A percentile compares a stretch with the other conserved stretches of the same genome.
These are phyloP conservation scores for Alligator sinensis DNA, from an alignment of 2,113 vertebrate species.

Conservation along the genomic window DNA sequence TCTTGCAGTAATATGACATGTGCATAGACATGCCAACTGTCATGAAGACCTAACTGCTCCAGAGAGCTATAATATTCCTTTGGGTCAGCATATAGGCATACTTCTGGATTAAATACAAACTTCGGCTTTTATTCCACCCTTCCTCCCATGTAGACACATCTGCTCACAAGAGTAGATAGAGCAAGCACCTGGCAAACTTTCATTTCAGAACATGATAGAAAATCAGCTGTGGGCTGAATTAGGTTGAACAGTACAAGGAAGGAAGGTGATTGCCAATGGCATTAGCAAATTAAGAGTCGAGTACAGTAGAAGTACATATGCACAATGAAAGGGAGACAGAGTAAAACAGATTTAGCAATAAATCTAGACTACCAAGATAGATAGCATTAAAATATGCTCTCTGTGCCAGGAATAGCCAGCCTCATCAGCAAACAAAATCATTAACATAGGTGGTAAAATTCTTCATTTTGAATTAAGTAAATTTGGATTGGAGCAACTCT, in stretches of 20 bases:
- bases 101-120: not conserved
- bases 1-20: not conserved
- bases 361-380: not conserved
- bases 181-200: not conserved
- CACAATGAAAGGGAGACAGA: not conserved
- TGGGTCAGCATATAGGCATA: not conserved
- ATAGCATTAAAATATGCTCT: not conserved
- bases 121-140: not conserved
- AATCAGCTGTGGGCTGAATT: not conserved
- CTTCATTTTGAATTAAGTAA: not conserved
- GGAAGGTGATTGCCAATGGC: not conserved
- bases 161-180: not conserved
- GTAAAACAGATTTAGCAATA: not conserved
- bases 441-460: not conserved
- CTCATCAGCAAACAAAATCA: not conserved
- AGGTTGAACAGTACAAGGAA: not conserved
- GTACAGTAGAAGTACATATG: not conserved
- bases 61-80: not conserved
- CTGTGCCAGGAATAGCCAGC: not conserved
- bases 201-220: slow-evolving; percentile 10
- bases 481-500: not conserved
- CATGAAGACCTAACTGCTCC: no score
- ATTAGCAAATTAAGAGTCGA: not conserved
- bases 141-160: not conserved
- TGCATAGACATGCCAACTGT: not conserved